Evolutionary conservation across 2,888 invertebrate species (phyloP), one percentile per base, ranked within the genome.

Genomic region (Lysandra coridon): DNA sequence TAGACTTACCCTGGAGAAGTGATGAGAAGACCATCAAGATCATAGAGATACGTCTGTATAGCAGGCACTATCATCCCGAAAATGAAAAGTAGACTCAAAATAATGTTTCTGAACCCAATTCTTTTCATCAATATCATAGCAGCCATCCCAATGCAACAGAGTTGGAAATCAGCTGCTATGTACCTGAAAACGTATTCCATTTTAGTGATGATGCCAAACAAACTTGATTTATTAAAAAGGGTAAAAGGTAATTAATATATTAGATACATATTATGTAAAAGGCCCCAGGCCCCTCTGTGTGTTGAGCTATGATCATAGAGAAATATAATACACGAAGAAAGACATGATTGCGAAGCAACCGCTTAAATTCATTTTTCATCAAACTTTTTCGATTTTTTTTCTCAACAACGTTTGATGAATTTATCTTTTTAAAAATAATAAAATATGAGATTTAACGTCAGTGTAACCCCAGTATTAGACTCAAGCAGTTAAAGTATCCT

Each of bases 141-240:
- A 0, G 83, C n/a, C 49, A 87, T 49, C 0, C 87, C 87, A 1
- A 87, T 4, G 7, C 84, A 81, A 81, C 83, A 85, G 23, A 89
- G 81, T 78, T 89, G 88, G 84, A 87, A 86, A 80, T 89, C 89
- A 2, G 85, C 84, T 2, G 87, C 88, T 12, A 88, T 75, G 44
- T 87, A 88, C 89, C 89, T 89, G 80, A 0, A 80, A 80, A 4
- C n/a, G 73, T 53, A 75, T 1, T 57, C 1, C 3, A 1, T 57
- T 49, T 49, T 49, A 49, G 0, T 2, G 10, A 49, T 57, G 57
- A 57, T 57, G 17, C 53, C 4, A 53, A 14, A 53, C 1, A 14
- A 74, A 23, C 64, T 12, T 62, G n/a, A 10, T 12, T 49, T 49
- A 49, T 49, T 49, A 57, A 57, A 57, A 57, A 23, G 23, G 23